These are phyloP conservation scores for Sminthurides aquaticus DNA, from an alignment of 2,888 invertebrate genomes.

Conservation along the genomic window DNA sequence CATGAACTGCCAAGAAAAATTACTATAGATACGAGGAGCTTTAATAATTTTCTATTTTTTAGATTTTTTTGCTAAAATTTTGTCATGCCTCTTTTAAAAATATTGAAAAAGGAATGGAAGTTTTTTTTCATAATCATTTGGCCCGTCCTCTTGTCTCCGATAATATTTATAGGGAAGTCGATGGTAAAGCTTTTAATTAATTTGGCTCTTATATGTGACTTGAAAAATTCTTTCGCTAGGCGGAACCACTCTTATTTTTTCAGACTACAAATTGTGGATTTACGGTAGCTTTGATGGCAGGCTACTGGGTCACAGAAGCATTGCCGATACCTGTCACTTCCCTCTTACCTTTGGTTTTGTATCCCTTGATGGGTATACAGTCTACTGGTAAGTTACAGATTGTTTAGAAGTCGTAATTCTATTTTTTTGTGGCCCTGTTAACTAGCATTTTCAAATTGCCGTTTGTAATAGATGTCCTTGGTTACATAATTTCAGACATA, in stretches of 20 bases:
- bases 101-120: slow-evolving; percentile 9
- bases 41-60: no score
- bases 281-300: slow-evolving; percentile 44
- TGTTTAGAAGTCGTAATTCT: neutral
- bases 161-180: slow-evolving; percentile 15
- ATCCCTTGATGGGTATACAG: slow-evolving; percentile 44
- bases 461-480: no score
- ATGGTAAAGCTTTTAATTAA: slow-evolving; percentile 5
- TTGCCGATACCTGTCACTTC: slow-evolving; percentile 45
- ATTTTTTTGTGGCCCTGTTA: neutral
- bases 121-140: slow-evolving; percentile 14
- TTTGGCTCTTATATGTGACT: no score
- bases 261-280: slow-evolving; percentile 43
- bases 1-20: no score
- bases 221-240: no score
- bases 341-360: slow-evolving; percentile 44
- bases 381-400: slow-evolving; percentile 34
- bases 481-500: slow-evolving; percentile 21
- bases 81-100: no score
- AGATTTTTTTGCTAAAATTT: no score
- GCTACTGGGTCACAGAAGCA: slow-evolving; percentile 46
- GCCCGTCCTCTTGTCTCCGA: slow-evolving; percentile 12
- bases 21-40: no score
- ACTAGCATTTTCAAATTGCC: neutral
- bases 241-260: no score